These are phyloP conservation scores for Synanthedon tipuliformis DNA, from an alignment of 2,888 invertebrate species.

Conservation along the genomic window DNA sequence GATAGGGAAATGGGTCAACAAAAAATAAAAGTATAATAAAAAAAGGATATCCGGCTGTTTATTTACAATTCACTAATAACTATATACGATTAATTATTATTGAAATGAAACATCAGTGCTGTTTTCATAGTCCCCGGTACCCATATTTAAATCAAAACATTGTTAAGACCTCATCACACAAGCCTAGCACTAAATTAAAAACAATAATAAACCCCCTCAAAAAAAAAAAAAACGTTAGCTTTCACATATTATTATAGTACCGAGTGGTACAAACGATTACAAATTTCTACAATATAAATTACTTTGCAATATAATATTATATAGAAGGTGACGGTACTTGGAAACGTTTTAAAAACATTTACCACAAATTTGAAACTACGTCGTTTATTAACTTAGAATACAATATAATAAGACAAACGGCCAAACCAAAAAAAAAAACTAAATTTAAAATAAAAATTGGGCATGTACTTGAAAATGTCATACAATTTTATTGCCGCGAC, in stretches of 20 bases:
- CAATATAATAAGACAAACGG: no score
- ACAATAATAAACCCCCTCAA: constrained; percentile 51
- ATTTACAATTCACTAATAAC: constrained; percentile 67
- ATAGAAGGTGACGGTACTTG: no score
- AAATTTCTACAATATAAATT: no score
- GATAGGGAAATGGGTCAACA: constrained; percentile 14
- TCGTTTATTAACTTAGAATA: no score
- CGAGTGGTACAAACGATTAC: no score
- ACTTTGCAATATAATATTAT: no score
- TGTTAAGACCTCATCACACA: constrained; percentile 42
- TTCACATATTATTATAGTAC: neutral
- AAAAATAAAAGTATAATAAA: constrained; percentile 64
- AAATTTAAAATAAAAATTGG: no score
- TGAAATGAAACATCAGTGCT: constrained; percentile 56
- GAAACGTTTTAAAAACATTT: no score
- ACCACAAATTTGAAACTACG: no score
- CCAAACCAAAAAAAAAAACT: neutral
- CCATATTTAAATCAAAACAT: constrained; percentile 43
- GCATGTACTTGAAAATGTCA: constrained; percentile 4
- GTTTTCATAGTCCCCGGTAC: constrained; percentile 39
- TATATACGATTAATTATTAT: constrained; percentile 62
- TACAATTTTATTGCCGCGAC: constrained; percentile 62
- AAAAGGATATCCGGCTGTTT: constrained; percentile 68
- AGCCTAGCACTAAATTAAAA: constrained; percentile 52
- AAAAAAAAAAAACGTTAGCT: neutral